Percentiles rank a stretch among this genome's conserved stretches.
These are phyloP conservation scores for Hybognathus amarus DNA, from an alignment of 2,797 vertebrate species.

Conservation along the genomic window DNA sequence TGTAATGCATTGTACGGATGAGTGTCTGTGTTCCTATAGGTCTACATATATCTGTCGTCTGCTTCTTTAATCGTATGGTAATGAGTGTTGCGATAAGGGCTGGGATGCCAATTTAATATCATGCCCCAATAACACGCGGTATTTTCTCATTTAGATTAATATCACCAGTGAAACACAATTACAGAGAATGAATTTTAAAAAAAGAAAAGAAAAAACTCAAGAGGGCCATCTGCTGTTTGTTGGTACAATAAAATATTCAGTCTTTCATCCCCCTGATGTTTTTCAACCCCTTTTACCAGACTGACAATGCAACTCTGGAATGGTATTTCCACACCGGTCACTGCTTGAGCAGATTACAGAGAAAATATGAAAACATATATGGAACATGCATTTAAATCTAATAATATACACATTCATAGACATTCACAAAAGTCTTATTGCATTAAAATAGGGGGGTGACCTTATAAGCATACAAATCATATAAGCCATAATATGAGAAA, in stretches of 20 bases:
- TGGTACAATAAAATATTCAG: conserved; percentile 82
- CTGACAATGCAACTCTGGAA: conserved; percentile 7
- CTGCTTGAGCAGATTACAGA: not conserved
- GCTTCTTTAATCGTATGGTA: conserved; percentile 42
- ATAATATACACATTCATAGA: not conserved
- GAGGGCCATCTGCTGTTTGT: conserved; percentile 99
- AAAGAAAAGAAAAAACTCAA: conserved; percentile 83
- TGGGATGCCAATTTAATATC: conserved; percentile 45
- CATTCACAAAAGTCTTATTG: not conserved
- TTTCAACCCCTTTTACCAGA: conserved; percentile 22
- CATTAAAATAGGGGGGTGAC: not conserved
- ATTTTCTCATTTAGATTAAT: conserved; percentile 59
- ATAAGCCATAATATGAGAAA: not conserved
- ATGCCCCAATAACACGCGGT: conserved; percentile 44
- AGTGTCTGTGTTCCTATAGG: not conserved
- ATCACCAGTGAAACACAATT: conserved; percentile 65
- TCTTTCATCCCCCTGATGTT: conserved; percentile 41
- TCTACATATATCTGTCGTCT: conserved; percentile 20
- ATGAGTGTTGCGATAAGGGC: conserved; percentile 37
- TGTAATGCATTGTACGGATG: not conserved
- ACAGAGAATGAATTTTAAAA: conserved; percentile 58
- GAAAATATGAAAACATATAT: not conserved
- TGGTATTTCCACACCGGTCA: not conserved
- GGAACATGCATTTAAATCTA: not conserved
- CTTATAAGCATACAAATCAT: not conserved